A percentile compares a stretch with the other conserved stretches of the same genome.
These are phyloP conservation scores for Clytia hemisphaerica DNA, from an alignment of 30 jellyfish, hydroid and myxozoan genomes.

Conservation along the genomic window DNA sequence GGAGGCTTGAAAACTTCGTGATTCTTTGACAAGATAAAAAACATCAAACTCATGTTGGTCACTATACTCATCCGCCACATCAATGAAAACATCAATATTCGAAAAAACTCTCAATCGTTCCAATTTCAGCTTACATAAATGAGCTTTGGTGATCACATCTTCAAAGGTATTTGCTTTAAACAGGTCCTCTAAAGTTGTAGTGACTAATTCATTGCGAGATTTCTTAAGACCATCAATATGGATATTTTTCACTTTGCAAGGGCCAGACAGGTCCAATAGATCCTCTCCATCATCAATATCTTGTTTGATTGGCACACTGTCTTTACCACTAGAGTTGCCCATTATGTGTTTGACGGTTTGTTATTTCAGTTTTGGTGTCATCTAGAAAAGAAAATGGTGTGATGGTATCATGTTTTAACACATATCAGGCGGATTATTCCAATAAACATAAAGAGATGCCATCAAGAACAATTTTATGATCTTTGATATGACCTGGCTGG, in stretches of 20 bases:
- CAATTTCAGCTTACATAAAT: constrained; percentile 62
- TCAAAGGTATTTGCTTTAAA: constrained; percentile 68
- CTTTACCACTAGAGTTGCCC: neutral
- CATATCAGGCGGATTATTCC: too few relatives aligned
- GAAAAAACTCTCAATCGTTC: constrained; percentile 76
- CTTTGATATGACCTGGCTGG: too few relatives aligned
- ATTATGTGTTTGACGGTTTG: too few relatives aligned
- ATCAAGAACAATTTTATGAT: too few relatives aligned
- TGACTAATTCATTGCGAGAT: constrained; percentile 47
- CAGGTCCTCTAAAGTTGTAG: constrained; percentile 53
- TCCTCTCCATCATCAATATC: constrained; percentile 34
- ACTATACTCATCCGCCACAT: constrained; percentile 47
- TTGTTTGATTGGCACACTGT: neutral
- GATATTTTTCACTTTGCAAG: constrained; percentile 54
- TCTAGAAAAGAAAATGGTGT: too few relatives aligned
- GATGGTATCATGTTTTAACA: too few relatives aligned
- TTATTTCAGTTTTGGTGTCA: too few relatives aligned
- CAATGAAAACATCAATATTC: constrained; percentile 81
- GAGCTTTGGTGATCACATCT: constrained; percentile 60
- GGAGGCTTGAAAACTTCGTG: constrained; percentile 49
- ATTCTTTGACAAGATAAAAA: constrained; percentile 57
- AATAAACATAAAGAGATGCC: too few relatives aligned
- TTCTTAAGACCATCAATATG: constrained; percentile 74
- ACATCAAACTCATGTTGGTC: constrained; percentile 71
- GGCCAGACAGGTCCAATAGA: constrained; percentile 34